Evolutionary conservation across 2,888 invertebrate genomes (phyloP).

Genomic region (Pheosia tremula): DNA sequence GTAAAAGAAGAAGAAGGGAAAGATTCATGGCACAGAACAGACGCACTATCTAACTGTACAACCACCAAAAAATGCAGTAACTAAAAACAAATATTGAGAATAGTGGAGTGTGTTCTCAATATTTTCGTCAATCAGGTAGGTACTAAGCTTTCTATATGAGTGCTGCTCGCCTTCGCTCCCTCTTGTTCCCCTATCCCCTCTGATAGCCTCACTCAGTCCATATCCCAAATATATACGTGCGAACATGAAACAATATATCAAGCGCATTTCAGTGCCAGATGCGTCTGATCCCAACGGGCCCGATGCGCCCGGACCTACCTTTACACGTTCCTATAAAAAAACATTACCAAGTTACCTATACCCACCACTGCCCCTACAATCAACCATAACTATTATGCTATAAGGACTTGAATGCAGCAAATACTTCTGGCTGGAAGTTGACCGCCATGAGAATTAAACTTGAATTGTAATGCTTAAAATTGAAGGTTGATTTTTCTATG

Average conservation of each 20-base stretch:
- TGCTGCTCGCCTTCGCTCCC: neutral
- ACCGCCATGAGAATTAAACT: conserved; percentile 20
- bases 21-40: too few species aligned
- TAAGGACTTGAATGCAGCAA: conserved; percentile 7
- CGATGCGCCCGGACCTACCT: conserved; percentile 41
- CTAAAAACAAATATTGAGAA: too few species aligned
- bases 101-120: too few species aligned
- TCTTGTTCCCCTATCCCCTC: neutral
- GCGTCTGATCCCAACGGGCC: conserved; percentile 49
- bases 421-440: neutral
- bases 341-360: conserved; percentile 12
- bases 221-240: conserved; percentile 34
- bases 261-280: conserved; percentile 57
- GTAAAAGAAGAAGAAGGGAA: too few species aligned
- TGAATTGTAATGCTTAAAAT: conserved; percentile 22
- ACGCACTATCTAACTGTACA: too few species aligned
- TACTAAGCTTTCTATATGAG: too few species aligned
- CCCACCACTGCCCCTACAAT: conserved; percentile 9
- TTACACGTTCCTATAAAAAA: conserved; percentile 41
- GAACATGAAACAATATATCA: conserved; percentile 48
- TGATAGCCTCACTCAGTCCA: conserved; percentile 17
- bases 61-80: too few species aligned
- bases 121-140: too few species aligned
- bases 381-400: conserved; percentile 12
- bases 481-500: conserved; percentile 20